Base-by-base conservation (phyloP, 2,113 vertebrate species). In the Beaufortia kweichowensis region DNA sequence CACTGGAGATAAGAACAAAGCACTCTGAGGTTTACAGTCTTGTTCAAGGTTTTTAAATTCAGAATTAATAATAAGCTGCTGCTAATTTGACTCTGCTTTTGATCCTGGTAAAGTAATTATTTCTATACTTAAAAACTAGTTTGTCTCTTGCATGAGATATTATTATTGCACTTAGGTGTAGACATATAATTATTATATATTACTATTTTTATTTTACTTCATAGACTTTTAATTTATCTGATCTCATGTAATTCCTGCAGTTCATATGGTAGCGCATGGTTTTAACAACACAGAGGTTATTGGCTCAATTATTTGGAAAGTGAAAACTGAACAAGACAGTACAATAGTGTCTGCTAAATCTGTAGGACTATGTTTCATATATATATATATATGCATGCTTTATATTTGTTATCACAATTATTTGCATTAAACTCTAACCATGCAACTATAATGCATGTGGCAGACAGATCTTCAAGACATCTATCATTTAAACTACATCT, bases 1-100 rank as follows among this genome's bases (percentile, higher is more conserved):
- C 87, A 84, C 87, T 79, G 86, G 87, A 90, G 90, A 91, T 90
- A 91, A 89, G 87, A 90, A 87, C 83, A 83, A 84, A 83, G 82
- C 86, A 83, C 86, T 89, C 86, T 83, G 87, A 87, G 84, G 87
- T 89, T 87, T 84, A 76, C 77, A 76, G 81, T 84, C 87, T 87
- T 83, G 87, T 90, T 90, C 85, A 85, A 77, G 88, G 84, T 84
- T 84, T 88, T 87, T 84, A 86, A 84, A 89, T 87, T 85, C 83
- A 84, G 88, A 90, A 89, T 91, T 80, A 87, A 89, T 91, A 90
- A 91, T 90, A 88, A 86, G 86, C 81, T 79, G 82, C 79, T 84
- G 86, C 90, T 91, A 89, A 91, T 90, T 91, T 88, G 84, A 91
- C 88, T 90, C 84, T 75, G 83, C 65, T 83, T 87, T 90, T 92